phyloP scores from a whole-genome alignment of 2,888 invertebrate genomes.

The Thereva unica region DNA sequence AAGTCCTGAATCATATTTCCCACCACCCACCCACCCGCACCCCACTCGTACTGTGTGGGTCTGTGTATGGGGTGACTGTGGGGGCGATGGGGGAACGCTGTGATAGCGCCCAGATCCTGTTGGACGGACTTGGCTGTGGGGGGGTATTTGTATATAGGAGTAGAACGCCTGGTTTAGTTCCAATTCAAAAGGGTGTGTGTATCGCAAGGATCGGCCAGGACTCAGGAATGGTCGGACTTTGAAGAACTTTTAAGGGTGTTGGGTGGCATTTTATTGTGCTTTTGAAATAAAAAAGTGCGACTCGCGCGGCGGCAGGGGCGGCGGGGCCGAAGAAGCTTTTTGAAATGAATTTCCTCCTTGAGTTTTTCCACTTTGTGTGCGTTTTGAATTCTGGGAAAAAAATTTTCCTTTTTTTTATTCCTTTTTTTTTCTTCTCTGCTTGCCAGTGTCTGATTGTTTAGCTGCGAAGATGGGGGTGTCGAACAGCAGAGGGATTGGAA shows the following conservation, averaged over 20 bases:
- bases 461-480: too few relatives aligned
- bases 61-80: too few relatives aligned
- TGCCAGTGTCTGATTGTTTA: too few relatives aligned
- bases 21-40: not conserved
- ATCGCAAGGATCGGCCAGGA: not conserved
- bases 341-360: not conserved
- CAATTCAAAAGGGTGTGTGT: slow-evolving; percentile 29
- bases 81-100: not conserved
- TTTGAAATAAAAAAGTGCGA: slow-evolving; percentile 8
- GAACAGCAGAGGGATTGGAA: slow-evolving; percentile 12
- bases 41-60: not conserved
- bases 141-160: not conserved
- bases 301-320: slow-evolving; percentile 1
- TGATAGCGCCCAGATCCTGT: not conserved
- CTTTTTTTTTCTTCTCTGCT: not conserved
- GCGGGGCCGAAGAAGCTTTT: too few relatives aligned
- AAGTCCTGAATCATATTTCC: slow-evolving; percentile 42
- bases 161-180: slow-evolving; percentile 14
- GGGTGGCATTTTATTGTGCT: slow-evolving; percentile 28
- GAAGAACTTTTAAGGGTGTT: not conserved
- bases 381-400: slow-evolving; percentile 25
- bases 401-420: slow-evolving; percentile 24
- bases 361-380: slow-evolving; percentile 21
- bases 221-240: slow-evolving; percentile 22
- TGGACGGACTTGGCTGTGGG: too few relatives aligned